Evolutionary conservation across 2,797 vertebrate genomes (phyloP).

Genomic region (Lerista edwardsae): DNA sequence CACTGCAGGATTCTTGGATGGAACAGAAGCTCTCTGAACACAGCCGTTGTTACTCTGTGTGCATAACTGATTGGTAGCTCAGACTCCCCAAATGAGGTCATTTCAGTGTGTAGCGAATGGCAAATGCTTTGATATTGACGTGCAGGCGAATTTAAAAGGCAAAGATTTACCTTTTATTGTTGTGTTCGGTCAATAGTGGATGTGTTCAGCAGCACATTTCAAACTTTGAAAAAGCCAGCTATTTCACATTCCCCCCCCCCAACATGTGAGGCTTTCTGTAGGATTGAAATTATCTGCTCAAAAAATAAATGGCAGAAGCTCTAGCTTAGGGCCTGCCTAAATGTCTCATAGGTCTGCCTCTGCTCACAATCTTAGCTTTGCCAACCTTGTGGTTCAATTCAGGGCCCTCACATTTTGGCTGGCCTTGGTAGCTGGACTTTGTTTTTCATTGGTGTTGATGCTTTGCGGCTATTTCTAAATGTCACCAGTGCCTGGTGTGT

Average conservation of each 20-base stretch:
- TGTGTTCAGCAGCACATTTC: not conserved
- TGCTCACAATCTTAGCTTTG: too few species aligned
- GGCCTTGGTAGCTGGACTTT: too few species aligned
- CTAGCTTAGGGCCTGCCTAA: too few species aligned
- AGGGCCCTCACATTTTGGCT: too few species aligned
- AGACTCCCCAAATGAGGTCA: slow-evolving; percentile 45
- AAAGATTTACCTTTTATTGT: too few species aligned
- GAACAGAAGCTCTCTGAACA: not conserved
- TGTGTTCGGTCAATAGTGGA: not conserved
- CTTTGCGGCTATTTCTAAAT: too few species aligned
- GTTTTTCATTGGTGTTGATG: too few species aligned
- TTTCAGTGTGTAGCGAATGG: slow-evolving; percentile 35
- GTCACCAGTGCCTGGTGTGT: not conserved
- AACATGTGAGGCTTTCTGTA: not conserved
- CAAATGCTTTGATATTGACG: slow-evolving; percentile 34
- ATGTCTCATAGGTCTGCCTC: too few species aligned
- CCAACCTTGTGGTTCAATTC: too few species aligned
- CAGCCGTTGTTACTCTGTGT: accelerated
- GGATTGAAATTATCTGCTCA: not conserved
- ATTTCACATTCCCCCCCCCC: not conserved
- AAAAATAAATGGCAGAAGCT: not conserved
- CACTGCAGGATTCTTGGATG: accelerated
- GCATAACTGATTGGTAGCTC: slow-evolving; percentile 6
- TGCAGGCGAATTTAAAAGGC: slow-evolving; percentile 51
- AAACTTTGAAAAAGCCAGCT: not conserved